phyloP scores from a whole-genome alignment of 2,797 vertebrate genomes.

The Tragopan temminckii region DNA sequence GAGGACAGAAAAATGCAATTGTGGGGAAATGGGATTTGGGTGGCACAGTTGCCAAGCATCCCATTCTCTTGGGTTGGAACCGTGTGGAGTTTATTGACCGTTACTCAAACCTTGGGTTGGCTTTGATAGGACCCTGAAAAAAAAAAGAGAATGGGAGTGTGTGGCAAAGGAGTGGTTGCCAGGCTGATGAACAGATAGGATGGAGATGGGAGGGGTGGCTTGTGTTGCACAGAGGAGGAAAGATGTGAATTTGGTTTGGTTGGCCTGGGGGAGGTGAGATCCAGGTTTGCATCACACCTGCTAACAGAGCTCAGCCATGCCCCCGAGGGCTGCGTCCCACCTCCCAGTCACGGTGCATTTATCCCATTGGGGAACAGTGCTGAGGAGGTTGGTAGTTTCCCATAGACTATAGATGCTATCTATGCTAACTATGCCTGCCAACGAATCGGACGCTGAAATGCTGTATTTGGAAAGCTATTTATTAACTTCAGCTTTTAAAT shows the following conservation, averaged over 20 bases:
- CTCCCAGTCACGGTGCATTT: neutral
- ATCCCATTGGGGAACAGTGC: neutral
- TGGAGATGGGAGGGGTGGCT: neutral
- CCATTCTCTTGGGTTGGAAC: neutral
- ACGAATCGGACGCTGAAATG: neutral
- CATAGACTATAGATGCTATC: neutral
- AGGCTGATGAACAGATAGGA: neutral
- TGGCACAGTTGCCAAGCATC: neutral
- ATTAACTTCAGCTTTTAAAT: neutral
- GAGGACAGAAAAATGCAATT: neutral
- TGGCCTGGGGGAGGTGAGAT: neutral
- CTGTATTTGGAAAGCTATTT: neutral
- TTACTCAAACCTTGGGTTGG: neutral
- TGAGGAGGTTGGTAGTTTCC: neutral
- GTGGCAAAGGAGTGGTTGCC: neutral
- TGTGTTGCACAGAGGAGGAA: too few relatives aligned
- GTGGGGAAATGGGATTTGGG: neutral
- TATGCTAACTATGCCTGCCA: neutral
- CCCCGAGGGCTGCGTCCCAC: neutral
- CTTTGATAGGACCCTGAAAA: neutral
- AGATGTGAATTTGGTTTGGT: neutral
- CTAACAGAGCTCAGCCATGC: rapidly evolving
- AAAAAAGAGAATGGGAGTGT: neutral
- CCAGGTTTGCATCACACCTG: neutral
- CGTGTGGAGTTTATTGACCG: neutral